Evolutionary conservation across 2,888 invertebrate species (phyloP), one percentile per base, ranked within the genome.

Genomic region (Temnothorax rugatulus): DNA sequence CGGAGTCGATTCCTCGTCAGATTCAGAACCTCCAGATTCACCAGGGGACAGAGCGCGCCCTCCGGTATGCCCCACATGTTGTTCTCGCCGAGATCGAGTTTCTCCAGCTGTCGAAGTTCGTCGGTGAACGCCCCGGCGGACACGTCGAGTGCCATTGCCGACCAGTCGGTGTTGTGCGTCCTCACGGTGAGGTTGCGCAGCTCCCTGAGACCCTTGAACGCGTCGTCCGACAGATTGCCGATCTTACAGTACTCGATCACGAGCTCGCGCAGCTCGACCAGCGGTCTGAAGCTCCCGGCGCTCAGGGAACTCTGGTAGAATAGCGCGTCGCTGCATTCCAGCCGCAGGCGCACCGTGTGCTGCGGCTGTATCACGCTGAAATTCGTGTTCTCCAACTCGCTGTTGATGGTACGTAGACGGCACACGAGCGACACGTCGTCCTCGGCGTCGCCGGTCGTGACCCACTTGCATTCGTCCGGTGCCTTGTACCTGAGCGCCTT

Each of bases 101-200:
- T 96, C 94, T 97, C 97, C 86, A 98, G 95, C 89, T 97, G 96
- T 88, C 96, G 96, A 25, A 97, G 96, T 92, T 97, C 97, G 91
- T 97, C 96, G 86, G 97, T 96, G 94, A 97, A 97, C 57, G 97
- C 97, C 76, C 97, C 96, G 21, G 96, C 96, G 59, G 97, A 97
- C 86, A 98, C 96, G 93, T 97, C 97, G 86, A 98, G 95, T 77
- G 97, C 96, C 96, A 97, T 97, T 75, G 97, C 97, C 59, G 97
- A 97, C 97, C 97, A 97, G 93, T 97, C 97, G 61, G 97, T 97
- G 95, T 98, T 98, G 95, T 98, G 97, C 74, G 98, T 98, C 92
- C 97, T 96, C 88, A 98, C 96, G 64, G 98, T 98, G 84, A 98
- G 95, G 94, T 97, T 97, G 89, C 97, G 96, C 86, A 98, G 96